phyloP scores from a whole-genome alignment of 1,140 invertebrate genomes.

The Neodiprion lecontei region DNA sequence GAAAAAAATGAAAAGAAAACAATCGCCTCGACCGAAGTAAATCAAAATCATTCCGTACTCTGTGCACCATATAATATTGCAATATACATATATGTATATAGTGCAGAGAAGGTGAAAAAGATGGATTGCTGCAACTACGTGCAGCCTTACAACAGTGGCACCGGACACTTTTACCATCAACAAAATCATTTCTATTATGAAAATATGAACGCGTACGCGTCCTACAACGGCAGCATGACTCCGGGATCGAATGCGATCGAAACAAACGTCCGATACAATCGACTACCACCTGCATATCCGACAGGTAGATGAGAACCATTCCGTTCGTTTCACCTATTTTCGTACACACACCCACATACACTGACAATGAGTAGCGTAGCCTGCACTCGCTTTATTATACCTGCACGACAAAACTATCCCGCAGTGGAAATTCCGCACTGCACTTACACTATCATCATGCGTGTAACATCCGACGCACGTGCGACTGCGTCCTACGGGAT shows the following conservation, averaged over 20 bases:
- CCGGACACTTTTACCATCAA: slow-evolving; percentile 58
- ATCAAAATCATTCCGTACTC: no score
- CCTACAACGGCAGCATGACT: slow-evolving; percentile 37
- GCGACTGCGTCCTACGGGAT: no score
- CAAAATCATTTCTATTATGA: slow-evolving; percentile 56
- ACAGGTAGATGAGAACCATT: slow-evolving; percentile 38
- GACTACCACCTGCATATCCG: slow-evolving; percentile 46
- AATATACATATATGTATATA: neutral
- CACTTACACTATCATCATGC: no score
- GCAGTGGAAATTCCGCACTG: no score
- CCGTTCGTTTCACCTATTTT: slow-evolving; percentile 12
- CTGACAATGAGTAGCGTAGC: no score
- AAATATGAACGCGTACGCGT: slow-evolving; percentile 45
- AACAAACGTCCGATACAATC: slow-evolving; percentile 46
- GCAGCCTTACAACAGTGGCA: slow-evolving; percentile 52
- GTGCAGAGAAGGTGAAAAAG: slow-evolving; percentile 13
- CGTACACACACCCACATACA: neutral
- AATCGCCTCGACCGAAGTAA: no score
- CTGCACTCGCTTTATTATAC: no score
- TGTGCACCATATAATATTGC: neutral
- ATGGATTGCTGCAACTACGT: slow-evolving; percentile 67
- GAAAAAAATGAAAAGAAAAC: no score
- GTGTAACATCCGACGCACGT: no score
- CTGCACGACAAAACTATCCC: no score
- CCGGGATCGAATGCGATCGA: slow-evolving; percentile 50